Evolutionary conservation across 2,113 vertebrate species (phyloP).

Genomic region (Tetraodon nigroviridis): DNA sequence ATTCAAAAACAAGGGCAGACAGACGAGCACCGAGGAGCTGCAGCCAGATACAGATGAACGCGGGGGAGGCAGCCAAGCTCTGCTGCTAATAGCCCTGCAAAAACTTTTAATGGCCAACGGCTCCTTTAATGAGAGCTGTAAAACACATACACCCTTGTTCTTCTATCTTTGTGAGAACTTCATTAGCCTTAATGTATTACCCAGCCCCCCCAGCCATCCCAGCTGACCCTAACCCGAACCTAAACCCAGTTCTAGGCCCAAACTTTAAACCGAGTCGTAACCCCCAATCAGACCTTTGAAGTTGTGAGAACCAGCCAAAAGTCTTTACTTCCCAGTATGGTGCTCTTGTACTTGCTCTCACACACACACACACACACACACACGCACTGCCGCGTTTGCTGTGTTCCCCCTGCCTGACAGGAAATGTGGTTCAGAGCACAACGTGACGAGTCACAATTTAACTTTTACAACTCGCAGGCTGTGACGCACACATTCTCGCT

Average conservation of each 20-base stretch:
- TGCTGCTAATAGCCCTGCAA: constrained; percentile 57
- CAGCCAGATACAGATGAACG: constrained; percentile 35
- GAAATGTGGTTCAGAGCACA: constrained; percentile 51
- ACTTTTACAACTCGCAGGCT: constrained; percentile 48
- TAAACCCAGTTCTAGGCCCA: too few relatives aligned
- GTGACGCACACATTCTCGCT: constrained; percentile 5
- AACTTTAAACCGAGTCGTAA: too few relatives aligned
- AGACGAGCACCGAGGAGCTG: constrained; percentile 30
- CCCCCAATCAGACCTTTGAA: too few relatives aligned
- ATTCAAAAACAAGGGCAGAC: constrained; percentile 24
- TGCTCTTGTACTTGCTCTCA: constrained; percentile 1
- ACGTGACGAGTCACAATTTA: constrained; percentile 54
- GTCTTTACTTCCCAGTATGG: too few relatives aligned
- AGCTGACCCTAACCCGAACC: too few relatives aligned
- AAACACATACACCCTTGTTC: constrained; percentile 30
- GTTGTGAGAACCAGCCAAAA: too few relatives aligned
- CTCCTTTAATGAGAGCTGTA: constrained; percentile 64
- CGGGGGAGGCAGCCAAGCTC: constrained; percentile 53
- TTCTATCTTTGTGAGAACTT: too few relatives aligned
- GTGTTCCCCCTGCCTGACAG: constrained; percentile 45
- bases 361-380: constrained; percentile 25
- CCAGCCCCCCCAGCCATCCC: too few relatives aligned
- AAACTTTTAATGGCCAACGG: constrained; percentile 60
- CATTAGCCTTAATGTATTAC: too few relatives aligned
- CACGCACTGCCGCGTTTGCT: constrained; percentile 19